These are phyloP conservation scores for Sussaba pulchella DNA, from an alignment of 2,888 invertebrate genomes.

Conservation along the genomic window DNA sequence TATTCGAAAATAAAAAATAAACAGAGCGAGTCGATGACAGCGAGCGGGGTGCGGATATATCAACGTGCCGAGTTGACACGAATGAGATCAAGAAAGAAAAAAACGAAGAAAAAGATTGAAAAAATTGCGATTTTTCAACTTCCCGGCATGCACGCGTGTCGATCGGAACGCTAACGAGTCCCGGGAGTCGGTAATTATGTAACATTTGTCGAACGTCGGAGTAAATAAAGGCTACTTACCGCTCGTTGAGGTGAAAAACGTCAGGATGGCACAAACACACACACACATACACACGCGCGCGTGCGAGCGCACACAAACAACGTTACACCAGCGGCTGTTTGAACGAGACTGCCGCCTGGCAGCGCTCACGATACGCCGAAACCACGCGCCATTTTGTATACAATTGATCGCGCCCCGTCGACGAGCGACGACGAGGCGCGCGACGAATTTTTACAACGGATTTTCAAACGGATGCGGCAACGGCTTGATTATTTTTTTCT, in stretches of 20 bases:
- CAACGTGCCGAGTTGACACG: conserved; percentile 54
- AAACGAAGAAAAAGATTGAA: not conserved
- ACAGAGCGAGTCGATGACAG: conserved; percentile 68
- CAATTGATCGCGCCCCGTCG: conserved; percentile 62
- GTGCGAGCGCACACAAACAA: conserved; percentile 74
- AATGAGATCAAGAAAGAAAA: conserved; percentile 7
- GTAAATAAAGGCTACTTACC: conserved; percentile 82
- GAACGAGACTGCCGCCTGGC: conserved; percentile 72
- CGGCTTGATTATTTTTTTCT: not conserved
- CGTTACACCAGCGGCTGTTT: conserved; percentile 65
- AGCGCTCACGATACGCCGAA: conserved; percentile 35
- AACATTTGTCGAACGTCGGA: conserved; percentile 79
- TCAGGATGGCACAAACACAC: conserved; percentile 78
- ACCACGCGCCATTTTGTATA: conserved; percentile 75
- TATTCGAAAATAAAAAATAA: conserved; percentile 66
- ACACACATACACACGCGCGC: conserved; percentile 76
- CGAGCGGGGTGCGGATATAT: conserved; percentile 47
- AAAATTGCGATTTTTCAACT: conserved; percentile 20
- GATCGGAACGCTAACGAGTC: conserved; percentile 28
- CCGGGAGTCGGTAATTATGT: conserved; percentile 76
- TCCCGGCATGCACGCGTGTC: conserved; percentile 45
- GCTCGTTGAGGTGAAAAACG: conserved; percentile 82
- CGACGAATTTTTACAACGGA: conserved; percentile 40
- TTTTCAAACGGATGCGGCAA: not conserved
- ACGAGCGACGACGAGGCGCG: conserved; percentile 23